Base-by-base conservation (phyloP, 2,113 vertebrate genomes). In the Mormoops blainvillei region DNA sequence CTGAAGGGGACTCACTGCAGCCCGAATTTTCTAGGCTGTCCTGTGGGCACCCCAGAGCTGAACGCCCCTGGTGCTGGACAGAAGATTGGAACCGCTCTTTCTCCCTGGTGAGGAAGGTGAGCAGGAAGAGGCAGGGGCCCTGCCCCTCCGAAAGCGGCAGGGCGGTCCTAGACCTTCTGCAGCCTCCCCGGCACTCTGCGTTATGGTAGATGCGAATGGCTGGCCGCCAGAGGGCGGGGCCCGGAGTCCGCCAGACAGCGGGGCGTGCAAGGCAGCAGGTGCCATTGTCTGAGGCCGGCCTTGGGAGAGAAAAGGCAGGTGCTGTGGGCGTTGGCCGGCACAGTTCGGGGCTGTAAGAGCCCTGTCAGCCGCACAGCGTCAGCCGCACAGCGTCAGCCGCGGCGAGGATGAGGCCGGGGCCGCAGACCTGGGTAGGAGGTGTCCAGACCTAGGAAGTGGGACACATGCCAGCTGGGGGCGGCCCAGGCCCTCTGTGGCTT, bases 61-160 rank as follows among this genome's bases (percentile, higher is more conserved):
- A 8, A 38, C 4, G 10, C 56, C 24, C 22, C 1, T 8, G 1
- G 54, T 2, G 0, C 5, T 11, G 3, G 18, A 3, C 19, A 33
- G 63, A 48, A 61, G 54, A 1, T 15, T 13, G 28, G 87, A 38
- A 11, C 13, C 4, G 48, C 61, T 15, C 61, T 14, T 50, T 20
- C 43, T 67, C 80, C 77, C 52, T 13, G 15, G 9, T 70, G 78
- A 88, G n/a, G 70, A 15, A 5, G 54, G 12, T 1, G 31, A 50
- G n/a, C 3, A 43, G 86, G 43, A 50, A 10, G 4, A 63, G 76
- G 33, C 80, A 5, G 31, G 45, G 20, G n/a, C 12, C 41, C 71
- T 56, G 58, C 77, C 7, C 48, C 48, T 88, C 18, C 38, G 83
- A 38, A 45, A 28, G 16, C 24, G 82, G 74, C 0, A 2, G 45